Evolutionary conservation across 2,888 invertebrate species (phyloP), one percentile per base, ranked within the genome.

Genomic region (Ophion obscuratus): DNA sequence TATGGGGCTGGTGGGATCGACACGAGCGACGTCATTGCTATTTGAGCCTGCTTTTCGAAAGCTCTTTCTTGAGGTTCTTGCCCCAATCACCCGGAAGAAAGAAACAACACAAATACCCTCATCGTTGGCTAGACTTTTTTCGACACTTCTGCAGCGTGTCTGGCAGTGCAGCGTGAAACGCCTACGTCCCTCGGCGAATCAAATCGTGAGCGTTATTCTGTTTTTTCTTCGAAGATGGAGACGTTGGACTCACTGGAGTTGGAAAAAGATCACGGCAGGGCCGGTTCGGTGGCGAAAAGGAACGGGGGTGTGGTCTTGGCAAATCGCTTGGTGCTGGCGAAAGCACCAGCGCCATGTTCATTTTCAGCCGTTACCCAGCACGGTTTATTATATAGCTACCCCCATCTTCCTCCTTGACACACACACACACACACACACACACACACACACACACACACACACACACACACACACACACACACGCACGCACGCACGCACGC

Each of bases 271-370:
- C 67, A 76, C 57, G 62, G 67, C 79, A 67, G 67, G 73, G 76
- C 80, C 83, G 82, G 68, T 79, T 66, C 82, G 83, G 83, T 83
- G 83, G 85, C 73, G 68, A 67, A 77, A 81, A 83, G 73, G 77
- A 71, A 62, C 73, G 83, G 77, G 59, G 85, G 83, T 83, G 85
- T 83, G 85, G 85, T 86, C 85, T 86, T 86, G 83, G 85, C 83
- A 64, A 83, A 86, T 80, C 83, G 80, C 80, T 83, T 47, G 85
- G 71, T 83, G 61, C 83, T 80, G 61, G 85, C 77, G 80, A 80
- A 68, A 74, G 85, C 77, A 75, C 66, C 57, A 77, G 66, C 85
- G 85, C 85, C 85, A 86, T 86, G 83, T 86, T 86, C 77, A 73
- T 85, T 85, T 85, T 75, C 85, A 85, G 77, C 80, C 83, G 85